These are phyloP conservation scores for Orthonychiurus folsomi DNA, from an alignment of 2,888 invertebrate genomes.

Conservation along the genomic window DNA sequence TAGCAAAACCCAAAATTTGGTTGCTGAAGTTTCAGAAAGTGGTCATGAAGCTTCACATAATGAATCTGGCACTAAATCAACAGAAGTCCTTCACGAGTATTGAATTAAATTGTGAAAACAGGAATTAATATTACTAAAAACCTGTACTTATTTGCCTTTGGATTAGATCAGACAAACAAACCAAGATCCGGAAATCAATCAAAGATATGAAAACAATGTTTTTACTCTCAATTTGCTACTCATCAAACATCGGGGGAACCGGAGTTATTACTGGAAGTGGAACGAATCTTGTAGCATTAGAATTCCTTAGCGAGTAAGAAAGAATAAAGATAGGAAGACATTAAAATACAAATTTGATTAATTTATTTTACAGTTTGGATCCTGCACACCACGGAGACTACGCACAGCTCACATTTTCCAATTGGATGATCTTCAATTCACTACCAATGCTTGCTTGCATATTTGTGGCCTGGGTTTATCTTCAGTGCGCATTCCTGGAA, in stretches of 20 bases:
- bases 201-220: slow-evolving; percentile 12
- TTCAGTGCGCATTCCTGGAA: slow-evolving; percentile 28
- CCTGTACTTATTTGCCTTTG: too few species aligned
- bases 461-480: slow-evolving; percentile 33
- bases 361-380: slow-evolving; percentile 17
- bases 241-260: slow-evolving; percentile 17
- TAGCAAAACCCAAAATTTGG: too few species aligned
- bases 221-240: slow-evolving; percentile 7
- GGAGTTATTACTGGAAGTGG: slow-evolving; percentile 35
- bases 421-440: slow-evolving; percentile 36
- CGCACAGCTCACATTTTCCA: slow-evolving; percentile 32
- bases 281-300: slow-evolving; percentile 33
- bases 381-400: slow-evolving; percentile 32
- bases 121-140: too few species aligned
- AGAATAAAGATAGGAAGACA: background rate
- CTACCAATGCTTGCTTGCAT: slow-evolving; percentile 31
- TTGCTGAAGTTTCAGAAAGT: too few species aligned
- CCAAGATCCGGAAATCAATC: slow-evolving; percentile 3
- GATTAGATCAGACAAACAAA: background rate
- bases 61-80: too few species aligned
- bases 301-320: slow-evolving; percentile 23
- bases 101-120: too few species aligned
- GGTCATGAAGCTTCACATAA: too few species aligned
- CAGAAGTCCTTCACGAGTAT: too few species aligned
- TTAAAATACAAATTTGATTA: background rate